phyloP scores from a whole-genome alignment of 2,888 invertebrate genomes.

The Acanthococcus lagerstroemiae region DNA sequence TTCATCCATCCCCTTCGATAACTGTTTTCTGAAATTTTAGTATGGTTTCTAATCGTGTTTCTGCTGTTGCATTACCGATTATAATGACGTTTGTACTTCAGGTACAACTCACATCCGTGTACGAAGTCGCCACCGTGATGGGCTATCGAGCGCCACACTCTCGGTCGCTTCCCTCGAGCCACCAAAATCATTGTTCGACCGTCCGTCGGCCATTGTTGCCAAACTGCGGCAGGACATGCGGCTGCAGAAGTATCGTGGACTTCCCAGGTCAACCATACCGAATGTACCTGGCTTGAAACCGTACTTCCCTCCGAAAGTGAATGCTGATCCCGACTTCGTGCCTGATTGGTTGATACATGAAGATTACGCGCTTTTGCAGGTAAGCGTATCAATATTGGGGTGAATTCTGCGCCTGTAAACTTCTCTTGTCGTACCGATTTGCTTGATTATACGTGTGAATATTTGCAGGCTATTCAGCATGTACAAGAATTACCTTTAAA shows the following conservation, averaged over 20 bases:
- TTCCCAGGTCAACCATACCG: conserved; percentile 37
- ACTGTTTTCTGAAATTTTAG: too few species aligned
- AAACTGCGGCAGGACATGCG: conserved; percentile 69
- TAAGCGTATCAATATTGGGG: conserved; percentile 46
- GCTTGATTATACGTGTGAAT: not conserved
- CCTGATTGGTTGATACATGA: conserved; percentile 87
- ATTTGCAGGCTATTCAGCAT: conserved; percentile 45
- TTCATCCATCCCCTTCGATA: too few species aligned
- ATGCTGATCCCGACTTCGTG: conserved; percentile 53
- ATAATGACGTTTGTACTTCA: too few species aligned
- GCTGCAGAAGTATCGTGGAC: conserved; percentile 57
- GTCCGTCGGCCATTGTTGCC: conserved; percentile 60
- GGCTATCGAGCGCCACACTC: conserved; percentile 50
- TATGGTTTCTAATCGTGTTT: too few species aligned
- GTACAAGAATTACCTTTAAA: conserved; percentile 59
- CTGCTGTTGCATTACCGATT: too few species aligned
- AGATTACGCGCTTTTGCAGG: conserved; percentile 78
- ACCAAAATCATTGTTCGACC: conserved; percentile 71
- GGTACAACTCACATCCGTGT: conserved; percentile 17
- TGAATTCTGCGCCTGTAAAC: not conserved
- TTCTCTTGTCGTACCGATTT: not conserved
- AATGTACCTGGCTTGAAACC: conserved; percentile 36
- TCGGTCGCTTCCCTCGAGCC: conserved; percentile 45
- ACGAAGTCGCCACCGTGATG: conserved; percentile 51
- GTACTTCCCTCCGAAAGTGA: conserved; percentile 44